Percentiles rank a stretch among this genome's conserved stretches.
phyloP scores from a whole-genome alignment of 1,140 invertebrate species.

The Zophobas morio region DNA sequence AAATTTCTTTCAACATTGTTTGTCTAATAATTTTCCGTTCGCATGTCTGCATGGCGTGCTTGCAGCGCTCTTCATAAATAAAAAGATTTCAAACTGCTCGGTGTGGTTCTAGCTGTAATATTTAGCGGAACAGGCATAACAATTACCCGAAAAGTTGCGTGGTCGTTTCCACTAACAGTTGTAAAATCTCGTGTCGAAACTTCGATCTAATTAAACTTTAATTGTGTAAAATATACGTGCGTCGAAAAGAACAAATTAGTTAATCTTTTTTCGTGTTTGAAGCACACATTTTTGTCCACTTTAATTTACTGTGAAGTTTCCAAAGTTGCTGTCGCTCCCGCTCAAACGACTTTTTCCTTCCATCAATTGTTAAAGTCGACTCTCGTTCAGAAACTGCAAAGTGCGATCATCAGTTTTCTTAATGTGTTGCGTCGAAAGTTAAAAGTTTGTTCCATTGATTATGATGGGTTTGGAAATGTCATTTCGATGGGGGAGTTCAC shows the following conservation, averaged over 20 bases:
- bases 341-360: slow-evolving; percentile 15
- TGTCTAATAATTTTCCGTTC: slow-evolving; percentile 8
- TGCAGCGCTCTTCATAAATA: slow-evolving; percentile 23
- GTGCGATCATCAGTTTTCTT: slow-evolving; percentile 34
- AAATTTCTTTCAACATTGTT: not conserved
- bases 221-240: not conserved
- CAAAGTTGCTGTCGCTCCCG: slow-evolving; percentile 8
- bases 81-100: slow-evolving; percentile 20
- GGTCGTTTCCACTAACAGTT: slow-evolving; percentile 18
- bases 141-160: slow-evolving; percentile 8
- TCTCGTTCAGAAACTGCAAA: slow-evolving; percentile 17
- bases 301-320: slow-evolving; percentile 33
- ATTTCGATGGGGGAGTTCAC: slow-evolving; percentile 24
- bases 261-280: slow-evolving; percentile 7
- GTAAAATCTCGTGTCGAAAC: not conserved
- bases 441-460: slow-evolving; percentile 30
- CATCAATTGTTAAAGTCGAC: slow-evolving; percentile 35
- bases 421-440: slow-evolving; percentile 28
- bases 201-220: slow-evolving; percentile 25
- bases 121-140: slow-evolving; percentile 19
- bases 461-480: slow-evolving; percentile 32
- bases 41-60: slow-evolving; percentile 28
- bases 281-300: not conserved
- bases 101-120: slow-evolving; percentile 20
- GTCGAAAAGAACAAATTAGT: not conserved